Evolutionary conservation across 2,113 vertebrate genomes (phyloP).

Genomic region (Xiphophorus couchianus): DNA sequence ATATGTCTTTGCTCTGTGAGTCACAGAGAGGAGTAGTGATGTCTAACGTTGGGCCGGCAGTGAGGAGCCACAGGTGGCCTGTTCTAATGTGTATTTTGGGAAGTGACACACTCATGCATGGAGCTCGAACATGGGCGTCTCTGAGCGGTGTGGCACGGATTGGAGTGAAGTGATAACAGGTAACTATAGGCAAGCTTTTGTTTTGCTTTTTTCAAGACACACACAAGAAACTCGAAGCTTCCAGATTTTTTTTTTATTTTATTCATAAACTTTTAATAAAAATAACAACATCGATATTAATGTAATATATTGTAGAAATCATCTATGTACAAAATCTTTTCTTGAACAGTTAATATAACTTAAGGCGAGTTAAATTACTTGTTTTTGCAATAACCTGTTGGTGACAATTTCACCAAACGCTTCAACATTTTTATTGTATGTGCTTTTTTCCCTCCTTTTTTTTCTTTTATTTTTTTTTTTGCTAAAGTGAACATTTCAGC

Average conservation of each 20-base stretch:
- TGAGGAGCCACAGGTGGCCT: constrained; percentile 54
- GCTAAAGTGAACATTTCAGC: constrained; percentile 72
- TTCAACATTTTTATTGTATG: constrained; percentile 28
- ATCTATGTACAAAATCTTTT: constrained; percentile 81
- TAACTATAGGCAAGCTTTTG: not conserved
- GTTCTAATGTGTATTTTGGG: constrained; percentile 54
- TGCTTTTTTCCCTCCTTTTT: not conserved
- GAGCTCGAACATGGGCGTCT: constrained; percentile 6
- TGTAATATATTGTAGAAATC: constrained; percentile 84
- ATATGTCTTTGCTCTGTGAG: constrained; percentile 50
- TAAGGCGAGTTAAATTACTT: constrained; percentile 80
- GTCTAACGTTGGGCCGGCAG: constrained; percentile 52
- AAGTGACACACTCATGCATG: constrained; percentile 34
- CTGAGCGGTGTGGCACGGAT: constrained; percentile 3
- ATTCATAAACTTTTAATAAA: constrained; percentile 86
- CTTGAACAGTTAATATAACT: constrained; percentile 85
- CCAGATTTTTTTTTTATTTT: constrained; percentile 74
- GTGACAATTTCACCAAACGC: constrained; percentile 69
- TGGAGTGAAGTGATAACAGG: constrained; percentile 8
- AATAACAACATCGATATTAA: constrained; percentile 87
- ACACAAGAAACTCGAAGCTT: constrained; percentile 57
- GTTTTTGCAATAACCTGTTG: constrained; percentile 73
- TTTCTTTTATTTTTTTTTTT: constrained; percentile 24
- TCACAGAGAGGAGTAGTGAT: constrained; percentile 39
- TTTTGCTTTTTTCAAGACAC: constrained; percentile 47